Conservation (phyloP, 2,113 vertebrate species). For the Sialia sialis region DNA sequence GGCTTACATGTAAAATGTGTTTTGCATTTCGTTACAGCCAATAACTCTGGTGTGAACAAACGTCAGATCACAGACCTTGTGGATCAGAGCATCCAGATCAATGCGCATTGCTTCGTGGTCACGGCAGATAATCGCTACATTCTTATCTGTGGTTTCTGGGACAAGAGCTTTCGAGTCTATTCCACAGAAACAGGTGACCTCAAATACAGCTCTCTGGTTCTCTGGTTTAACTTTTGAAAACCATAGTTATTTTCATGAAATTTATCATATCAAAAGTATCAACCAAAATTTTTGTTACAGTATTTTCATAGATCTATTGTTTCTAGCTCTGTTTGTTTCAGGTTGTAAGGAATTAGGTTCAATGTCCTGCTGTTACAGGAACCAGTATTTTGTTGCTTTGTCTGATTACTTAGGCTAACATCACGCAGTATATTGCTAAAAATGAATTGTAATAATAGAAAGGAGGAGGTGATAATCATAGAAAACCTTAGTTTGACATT, state of each 20-base stretch:
- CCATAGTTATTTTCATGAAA: not conserved
- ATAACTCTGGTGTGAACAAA: slow-evolving; percentile 91
- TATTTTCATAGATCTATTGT: not conserved
- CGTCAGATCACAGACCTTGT: slow-evolving; percentile 98
- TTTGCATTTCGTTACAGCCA: slow-evolving; percentile 77
- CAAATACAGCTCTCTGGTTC: not conserved
- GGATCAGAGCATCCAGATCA: slow-evolving; percentile 99
- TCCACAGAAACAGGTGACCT: slow-evolving; percentile 94
- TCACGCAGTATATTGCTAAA: not conserved
- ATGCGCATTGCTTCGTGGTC: slow-evolving; percentile 97
- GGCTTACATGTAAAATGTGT: slow-evolving; percentile 30
- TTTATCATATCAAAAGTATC: not conserved
- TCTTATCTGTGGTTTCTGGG: slow-evolving; percentile 98
- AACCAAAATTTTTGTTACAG: not conserved
- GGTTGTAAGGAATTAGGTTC: not conserved
- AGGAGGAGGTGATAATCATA: not conserved
- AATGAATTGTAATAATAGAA: not conserved
- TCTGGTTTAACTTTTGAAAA: not conserved
- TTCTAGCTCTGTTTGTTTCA: not conserved
- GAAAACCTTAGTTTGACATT: not conserved
- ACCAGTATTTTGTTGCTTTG: not conserved
- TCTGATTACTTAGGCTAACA: not conserved
- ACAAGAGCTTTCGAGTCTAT: slow-evolving; percentile 98
- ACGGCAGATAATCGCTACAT: slow-evolving; percentile 99
- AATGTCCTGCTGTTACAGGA: not conserved